Conservation (phyloP, 2,113 vertebrate species). For the Bathybates hornii region DNA sequence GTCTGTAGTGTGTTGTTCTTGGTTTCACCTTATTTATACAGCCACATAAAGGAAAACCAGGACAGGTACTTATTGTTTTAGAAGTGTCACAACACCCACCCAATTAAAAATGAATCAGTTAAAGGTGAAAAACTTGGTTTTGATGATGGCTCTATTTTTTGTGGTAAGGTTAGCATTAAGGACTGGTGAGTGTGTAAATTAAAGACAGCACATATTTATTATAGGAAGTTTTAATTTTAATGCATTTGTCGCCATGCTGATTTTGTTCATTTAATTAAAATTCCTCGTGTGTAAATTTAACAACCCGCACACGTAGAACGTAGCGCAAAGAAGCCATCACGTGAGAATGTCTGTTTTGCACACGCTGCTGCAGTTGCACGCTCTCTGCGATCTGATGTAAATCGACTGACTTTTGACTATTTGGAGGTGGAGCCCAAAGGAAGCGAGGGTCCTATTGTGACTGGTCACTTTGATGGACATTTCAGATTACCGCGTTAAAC, state of each 20-base stretch:
- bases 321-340: not conserved
- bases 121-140: not conserved
- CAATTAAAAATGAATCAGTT: not conserved
- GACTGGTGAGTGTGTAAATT: not conserved
- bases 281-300: not conserved
- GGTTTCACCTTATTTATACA: not conserved
- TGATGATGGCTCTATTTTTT: not conserved
- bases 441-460: too few relatives aligned
- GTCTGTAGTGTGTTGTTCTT: not conserved
- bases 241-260: not conserved
- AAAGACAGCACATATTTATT: not conserved
- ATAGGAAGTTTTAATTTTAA: not conserved
- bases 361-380: not conserved
- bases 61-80: not conserved
- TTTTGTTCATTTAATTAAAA: not conserved
- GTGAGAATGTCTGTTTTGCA: not conserved
- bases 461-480: too few relatives aligned
- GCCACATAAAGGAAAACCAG: not conserved
- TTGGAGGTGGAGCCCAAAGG: too few relatives aligned
- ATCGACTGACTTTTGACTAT: not conserved
- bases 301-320: not conserved
- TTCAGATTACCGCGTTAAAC: too few relatives aligned
- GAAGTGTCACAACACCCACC: rapidly evolving
- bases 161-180: not conserved
- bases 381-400: not conserved